Conservation (phyloP, 1,140 invertebrate genomes). For the Orussus abietinus region DNA sequence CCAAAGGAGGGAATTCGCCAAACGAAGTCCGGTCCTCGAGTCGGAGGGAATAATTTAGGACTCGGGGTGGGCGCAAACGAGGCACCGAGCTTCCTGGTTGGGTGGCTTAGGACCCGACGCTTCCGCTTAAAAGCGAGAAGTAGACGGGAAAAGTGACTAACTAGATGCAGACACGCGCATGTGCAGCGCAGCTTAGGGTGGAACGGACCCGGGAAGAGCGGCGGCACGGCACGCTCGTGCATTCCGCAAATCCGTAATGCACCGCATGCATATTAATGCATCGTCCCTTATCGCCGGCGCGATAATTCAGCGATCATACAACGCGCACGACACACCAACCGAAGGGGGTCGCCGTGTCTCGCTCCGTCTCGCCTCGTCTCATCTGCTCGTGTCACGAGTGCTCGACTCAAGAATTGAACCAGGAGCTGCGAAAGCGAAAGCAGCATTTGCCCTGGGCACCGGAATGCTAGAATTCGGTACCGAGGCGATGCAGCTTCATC, state of each 20-base stretch:
- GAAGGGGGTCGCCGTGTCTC: constrained; percentile 3
- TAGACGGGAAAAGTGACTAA: constrained; percentile 41
- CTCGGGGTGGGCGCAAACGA: constrained; percentile 18
- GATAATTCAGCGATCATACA: constrained; percentile 49
- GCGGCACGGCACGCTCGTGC: constrained; percentile 22
- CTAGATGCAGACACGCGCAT: constrained; percentile 41
- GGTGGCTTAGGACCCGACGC: too few relatives aligned
- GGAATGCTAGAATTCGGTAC: too few relatives aligned
- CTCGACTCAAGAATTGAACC: too few relatives aligned
- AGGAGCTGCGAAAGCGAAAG: too few relatives aligned
- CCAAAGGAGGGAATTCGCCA: too few relatives aligned
- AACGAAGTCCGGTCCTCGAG: constrained; percentile 16
- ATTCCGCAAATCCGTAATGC: constrained; percentile 46
- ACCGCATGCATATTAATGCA: constrained; percentile 47
- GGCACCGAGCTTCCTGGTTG: neutral
- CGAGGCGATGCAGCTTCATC: too few relatives aligned
- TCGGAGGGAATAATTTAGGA: constrained; percentile 38
- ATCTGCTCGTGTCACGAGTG: too few relatives aligned
- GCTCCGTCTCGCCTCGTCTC: neutral
- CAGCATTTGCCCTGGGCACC: too few relatives aligned
- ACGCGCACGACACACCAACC: constrained; percentile 21
- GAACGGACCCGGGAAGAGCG: constrained; percentile 4
- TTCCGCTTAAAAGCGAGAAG: constrained; percentile 37
- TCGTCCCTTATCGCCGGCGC: constrained; percentile 35
- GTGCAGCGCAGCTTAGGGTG: constrained; percentile 18